Evolutionary conservation across 2,113 vertebrate genomes (phyloP).

Genomic region (Crotalus viridis): DNA sequence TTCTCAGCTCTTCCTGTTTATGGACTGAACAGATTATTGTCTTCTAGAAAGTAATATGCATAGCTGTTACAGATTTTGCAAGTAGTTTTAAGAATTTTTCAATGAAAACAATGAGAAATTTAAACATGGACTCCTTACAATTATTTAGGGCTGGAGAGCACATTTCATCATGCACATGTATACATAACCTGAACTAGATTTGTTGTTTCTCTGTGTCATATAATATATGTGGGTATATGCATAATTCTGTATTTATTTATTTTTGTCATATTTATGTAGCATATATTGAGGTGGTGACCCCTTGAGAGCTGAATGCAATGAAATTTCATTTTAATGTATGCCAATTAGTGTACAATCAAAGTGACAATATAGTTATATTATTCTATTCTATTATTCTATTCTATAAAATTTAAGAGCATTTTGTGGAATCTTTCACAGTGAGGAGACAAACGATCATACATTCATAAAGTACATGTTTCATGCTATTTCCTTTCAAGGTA

Average conservation of each 20-base stretch:
- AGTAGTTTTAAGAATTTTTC: not conserved
- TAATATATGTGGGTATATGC: too few species aligned
- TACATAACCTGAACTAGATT: too few species aligned
- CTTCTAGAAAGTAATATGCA: not conserved
- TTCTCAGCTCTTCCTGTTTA: not conserved
- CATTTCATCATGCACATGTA: not conserved
- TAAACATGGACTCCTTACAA: not conserved
- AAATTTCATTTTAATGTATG: too few species aligned
- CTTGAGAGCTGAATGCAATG: too few species aligned
- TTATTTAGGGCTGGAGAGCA: not conserved
- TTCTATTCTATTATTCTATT: too few species aligned
- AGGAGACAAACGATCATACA: not conserved
- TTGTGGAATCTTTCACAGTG: not conserved
- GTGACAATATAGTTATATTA: too few species aligned
- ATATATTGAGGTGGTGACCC: too few species aligned
- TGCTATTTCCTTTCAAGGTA: not conserved
- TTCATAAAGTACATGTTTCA: not conserved
- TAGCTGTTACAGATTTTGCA: not conserved
- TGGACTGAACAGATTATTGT: not conserved
- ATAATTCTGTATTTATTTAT: too few species aligned
- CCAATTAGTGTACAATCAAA: too few species aligned
- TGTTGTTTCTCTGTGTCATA: too few species aligned
- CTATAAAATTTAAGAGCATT: not conserved
- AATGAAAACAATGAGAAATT: not conserved
- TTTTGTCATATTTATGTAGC: too few species aligned